These are phyloP conservation scores for Erethizon dorsatum DNA, from an alignment of 2,797 vertebrate species.

Conservation along the genomic window DNA sequence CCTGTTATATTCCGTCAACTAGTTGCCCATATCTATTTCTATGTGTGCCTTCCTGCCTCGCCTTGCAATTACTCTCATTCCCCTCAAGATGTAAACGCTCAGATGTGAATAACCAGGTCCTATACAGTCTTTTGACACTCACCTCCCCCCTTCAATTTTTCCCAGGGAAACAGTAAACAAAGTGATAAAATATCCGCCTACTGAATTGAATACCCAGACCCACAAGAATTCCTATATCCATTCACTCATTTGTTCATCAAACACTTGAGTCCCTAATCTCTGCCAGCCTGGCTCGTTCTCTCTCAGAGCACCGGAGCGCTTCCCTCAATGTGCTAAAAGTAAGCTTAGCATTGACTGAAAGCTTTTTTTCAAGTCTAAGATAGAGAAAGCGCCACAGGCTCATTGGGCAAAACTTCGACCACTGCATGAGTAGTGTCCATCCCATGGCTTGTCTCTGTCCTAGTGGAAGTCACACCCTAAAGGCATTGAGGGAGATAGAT, in stretches of 20 bases:
- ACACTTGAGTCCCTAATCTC: background rate
- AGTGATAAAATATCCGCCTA: background rate
- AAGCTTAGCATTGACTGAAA: background rate
- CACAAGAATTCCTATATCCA: background rate
- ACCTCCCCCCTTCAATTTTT: background rate
- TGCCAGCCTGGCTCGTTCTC: background rate
- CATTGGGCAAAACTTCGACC: background rate
- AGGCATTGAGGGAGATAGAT: background rate
- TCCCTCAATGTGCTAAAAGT: conserved; percentile 12
- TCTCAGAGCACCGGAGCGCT: background rate
- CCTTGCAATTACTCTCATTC: background rate
- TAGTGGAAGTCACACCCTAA: background rate
- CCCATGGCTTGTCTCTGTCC: background rate
- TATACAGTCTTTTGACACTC: background rate
- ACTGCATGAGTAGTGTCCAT: background rate
- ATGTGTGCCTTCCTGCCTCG: background rate
- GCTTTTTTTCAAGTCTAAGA: background rate
- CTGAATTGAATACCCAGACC: background rate
- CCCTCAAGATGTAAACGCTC: background rate
- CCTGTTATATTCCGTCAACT: background rate
- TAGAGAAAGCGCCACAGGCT: background rate
- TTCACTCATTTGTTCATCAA: conserved; percentile 6
- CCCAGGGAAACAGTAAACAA: background rate
- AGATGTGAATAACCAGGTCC: background rate
- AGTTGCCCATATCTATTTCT: background rate